Evolutionary conservation across 2,888 invertebrate genomes (phyloP).

Genomic region (Lasioglossum leucozonium): DNA sequence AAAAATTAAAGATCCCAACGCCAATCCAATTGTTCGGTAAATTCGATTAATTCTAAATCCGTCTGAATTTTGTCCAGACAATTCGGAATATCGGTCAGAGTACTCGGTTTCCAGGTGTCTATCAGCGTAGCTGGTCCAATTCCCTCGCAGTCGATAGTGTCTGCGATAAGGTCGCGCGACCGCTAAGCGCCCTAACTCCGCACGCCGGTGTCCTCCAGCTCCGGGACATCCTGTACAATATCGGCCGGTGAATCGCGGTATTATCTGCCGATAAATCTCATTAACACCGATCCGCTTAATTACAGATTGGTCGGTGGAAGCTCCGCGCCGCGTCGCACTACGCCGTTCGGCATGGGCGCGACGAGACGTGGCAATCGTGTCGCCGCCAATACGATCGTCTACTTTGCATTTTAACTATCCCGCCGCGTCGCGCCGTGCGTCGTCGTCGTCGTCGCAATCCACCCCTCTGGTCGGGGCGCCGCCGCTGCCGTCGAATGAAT

Average conservation of each 20-base stretch:
- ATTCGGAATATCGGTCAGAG: neutral
- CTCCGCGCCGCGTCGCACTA: no score
- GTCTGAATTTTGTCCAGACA: neutral
- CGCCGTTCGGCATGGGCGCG: neutral
- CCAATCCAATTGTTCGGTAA: no score
- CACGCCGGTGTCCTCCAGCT: neutral
- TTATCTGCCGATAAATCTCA: neutral
- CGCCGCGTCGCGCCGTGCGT: neutral
- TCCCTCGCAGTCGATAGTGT: neutral
- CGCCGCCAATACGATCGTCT: neutral
- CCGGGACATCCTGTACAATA: neutral
- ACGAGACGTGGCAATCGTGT: neutral
- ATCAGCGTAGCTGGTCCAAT: neutral
- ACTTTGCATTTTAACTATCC: neutral
- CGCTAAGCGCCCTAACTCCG: neutral
- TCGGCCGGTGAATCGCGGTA: neutral
- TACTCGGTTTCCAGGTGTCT: neutral
- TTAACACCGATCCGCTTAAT: constrained; percentile 6
- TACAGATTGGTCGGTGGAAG: neutral
- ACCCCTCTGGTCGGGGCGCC: no score
- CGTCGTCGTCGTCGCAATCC: neutral
- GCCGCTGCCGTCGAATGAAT: neutral
- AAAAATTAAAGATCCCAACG: no score
- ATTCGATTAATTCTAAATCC: no score
- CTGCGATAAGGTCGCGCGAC: neutral